Conservation (phyloP, 64 coral and sea anemone species). For the Anthopleura sola region DNA sequence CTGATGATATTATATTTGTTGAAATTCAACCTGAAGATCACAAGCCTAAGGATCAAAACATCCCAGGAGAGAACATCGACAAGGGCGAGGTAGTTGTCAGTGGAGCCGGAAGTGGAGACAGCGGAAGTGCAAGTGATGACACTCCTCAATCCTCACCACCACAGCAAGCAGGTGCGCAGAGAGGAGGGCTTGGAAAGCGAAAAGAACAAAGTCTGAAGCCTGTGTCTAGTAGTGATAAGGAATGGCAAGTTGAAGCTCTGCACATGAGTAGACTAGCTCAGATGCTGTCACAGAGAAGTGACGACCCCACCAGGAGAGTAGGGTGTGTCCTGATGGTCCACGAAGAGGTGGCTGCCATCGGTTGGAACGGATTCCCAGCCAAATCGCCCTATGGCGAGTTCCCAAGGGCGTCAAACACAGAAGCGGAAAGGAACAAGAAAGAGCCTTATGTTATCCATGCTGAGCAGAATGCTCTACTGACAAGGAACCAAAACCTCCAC, state of each 20-base stretch:
- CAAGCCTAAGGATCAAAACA: neutral
- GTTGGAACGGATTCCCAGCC: constrained; percentile 41
- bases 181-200: neutral
- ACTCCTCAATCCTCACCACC: neutral
- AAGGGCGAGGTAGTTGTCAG: neutral
- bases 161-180: neutral
- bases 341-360: constrained; percentile 6
- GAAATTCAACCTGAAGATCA: neutral
- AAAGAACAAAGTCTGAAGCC: neutral
- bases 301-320: constrained; percentile 31
- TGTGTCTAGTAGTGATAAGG: neutral
- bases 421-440: constrained; percentile 19
- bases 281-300: constrained; percentile 32
- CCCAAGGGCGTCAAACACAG: constrained; percentile 23
- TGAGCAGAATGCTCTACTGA: constrained; percentile 64
- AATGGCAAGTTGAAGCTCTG: neutral
- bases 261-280: constrained; percentile 28
- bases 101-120: neutral
- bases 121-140: neutral
- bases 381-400: constrained; percentile 35
- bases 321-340: constrained; percentile 3
- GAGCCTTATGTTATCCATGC: constrained; percentile 73
- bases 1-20: constrained; percentile 11
- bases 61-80: neutral
- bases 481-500: constrained; percentile 28